Percentiles rank a stretch among this genome's conserved stretches.
phyloP scores from a whole-genome alignment of 2,888 invertebrate species.

The Drosophila niveifrons region DNA sequence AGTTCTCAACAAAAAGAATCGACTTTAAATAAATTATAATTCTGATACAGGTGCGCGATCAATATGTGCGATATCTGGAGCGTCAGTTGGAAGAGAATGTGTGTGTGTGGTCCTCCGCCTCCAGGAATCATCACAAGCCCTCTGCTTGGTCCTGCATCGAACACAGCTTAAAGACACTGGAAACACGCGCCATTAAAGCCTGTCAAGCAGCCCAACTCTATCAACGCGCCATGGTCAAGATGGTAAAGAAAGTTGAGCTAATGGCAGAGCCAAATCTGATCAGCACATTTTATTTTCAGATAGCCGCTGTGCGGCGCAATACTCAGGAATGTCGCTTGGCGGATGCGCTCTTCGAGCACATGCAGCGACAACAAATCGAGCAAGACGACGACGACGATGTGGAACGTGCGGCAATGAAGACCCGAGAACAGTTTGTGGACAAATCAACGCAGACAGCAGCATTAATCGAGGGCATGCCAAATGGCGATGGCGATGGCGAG shows the following conservation, averaged over 20 bases:
- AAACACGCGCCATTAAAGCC: slow-evolving; percentile 77
- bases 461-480: slow-evolving; percentile 5
- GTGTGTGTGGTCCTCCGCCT: slow-evolving; percentile 60
- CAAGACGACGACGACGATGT: not conserved
- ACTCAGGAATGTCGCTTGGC: slow-evolving; percentile 76
- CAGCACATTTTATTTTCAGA: slow-evolving; percentile 55
- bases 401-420: not conserved
- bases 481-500: slow-evolving; percentile 7
- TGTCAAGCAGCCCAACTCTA: slow-evolving; percentile 81
- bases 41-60: slow-evolving; percentile 75
- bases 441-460: slow-evolving; percentile 51
- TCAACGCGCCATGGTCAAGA: slow-evolving; percentile 82
- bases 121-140: slow-evolving; percentile 69
- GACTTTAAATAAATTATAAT: slow-evolving; percentile 3
- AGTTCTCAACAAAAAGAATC: not conserved
- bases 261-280: not conserved
- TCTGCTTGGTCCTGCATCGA: slow-evolving; percentile 65
- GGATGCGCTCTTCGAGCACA: slow-evolving; percentile 60
- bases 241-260: slow-evolving; percentile 59
- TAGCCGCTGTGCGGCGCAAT: slow-evolving; percentile 74
- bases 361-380: slow-evolving; percentile 48
- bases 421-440: slow-evolving; percentile 33
- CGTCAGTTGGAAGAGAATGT: slow-evolving; percentile 79
- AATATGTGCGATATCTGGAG: slow-evolving; percentile 79
- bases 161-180: slow-evolving; percentile 70